Conservation (phyloP, 1,140 invertebrate genomes). For the Tetramorium simillimum region DNA sequence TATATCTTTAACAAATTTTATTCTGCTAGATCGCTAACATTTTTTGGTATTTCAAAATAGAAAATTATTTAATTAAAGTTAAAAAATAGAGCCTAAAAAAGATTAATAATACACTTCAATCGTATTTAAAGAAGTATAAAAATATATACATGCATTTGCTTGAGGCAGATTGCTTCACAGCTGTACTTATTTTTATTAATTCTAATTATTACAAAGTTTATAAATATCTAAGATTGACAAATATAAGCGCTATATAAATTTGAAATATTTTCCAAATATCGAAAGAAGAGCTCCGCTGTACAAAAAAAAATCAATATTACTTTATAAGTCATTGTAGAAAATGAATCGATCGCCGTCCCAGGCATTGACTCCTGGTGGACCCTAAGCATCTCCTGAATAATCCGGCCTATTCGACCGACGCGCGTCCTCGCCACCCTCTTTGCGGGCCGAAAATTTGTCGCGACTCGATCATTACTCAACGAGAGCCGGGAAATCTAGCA, state of each 20-base stretch:
- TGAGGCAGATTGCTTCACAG: neutral
- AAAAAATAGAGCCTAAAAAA: neutral
- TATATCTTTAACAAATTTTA: neutral
- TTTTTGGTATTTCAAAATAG: neutral
- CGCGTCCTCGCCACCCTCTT: neutral
- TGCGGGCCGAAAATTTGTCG: slow-evolving; percentile 44
- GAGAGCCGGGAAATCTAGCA: slow-evolving; percentile 37
- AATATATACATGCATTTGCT: neutral
- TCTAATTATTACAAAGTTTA: neutral
- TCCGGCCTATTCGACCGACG: slow-evolving; percentile 13
- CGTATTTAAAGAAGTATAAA: neutral
- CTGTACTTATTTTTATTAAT: neutral
- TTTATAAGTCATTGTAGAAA: neutral
- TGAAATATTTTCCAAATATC: neutral
- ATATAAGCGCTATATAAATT: neutral
- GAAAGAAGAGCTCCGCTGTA: neutral
- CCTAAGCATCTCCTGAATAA: slow-evolving; percentile 22
- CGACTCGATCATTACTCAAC: slow-evolving; percentile 54
- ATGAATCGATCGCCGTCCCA: neutral
- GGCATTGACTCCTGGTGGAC: neutral
- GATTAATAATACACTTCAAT: neutral
- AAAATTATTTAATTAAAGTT: neutral
- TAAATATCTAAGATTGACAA: too few species aligned
- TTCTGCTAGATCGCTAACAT: neutral
- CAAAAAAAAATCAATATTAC: neutral